These are phyloP conservation scores for Sphinx pinastri DNA, from an alignment of 2,888 invertebrate genomes.

Conservation along the genomic window DNA sequence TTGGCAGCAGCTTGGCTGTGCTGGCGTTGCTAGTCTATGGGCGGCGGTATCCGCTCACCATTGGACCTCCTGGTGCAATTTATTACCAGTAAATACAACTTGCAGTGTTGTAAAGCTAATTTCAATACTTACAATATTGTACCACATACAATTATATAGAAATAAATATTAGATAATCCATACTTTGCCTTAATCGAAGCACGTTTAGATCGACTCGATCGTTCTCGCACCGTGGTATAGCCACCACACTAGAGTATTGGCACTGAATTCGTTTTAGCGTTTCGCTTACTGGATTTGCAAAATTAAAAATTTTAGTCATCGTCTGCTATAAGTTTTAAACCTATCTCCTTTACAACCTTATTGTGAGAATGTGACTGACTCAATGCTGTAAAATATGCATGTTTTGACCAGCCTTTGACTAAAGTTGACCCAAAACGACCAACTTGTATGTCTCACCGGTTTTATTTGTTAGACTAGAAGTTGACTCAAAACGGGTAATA, in stretches of 20 bases:
- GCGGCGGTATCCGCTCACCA: neutral
- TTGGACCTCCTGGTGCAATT: too few relatives aligned
- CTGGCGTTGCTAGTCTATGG: too few relatives aligned
- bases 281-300: neutral
- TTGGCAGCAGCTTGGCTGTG: neutral
- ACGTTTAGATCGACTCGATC: slow-evolving; percentile 18
- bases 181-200: slow-evolving; percentile 22
- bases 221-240: slow-evolving; percentile 25
- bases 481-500: too few relatives aligned
- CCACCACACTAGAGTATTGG: slow-evolving; percentile 22
- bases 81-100: too few relatives aligned
- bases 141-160: neutral
- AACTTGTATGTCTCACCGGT: too few relatives aligned
- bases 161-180: slow-evolving; percentile 4
- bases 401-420: neutral
- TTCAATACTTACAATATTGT: neutral
- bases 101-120: neutral
- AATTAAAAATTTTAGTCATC: slow-evolving; percentile 1
- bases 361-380: slow-evolving; percentile 8
- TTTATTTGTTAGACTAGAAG: too few relatives aligned
- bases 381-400: neutral
- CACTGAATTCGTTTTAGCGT: slow-evolving; percentile 9
- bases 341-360: neutral
- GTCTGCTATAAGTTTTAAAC: neutral
- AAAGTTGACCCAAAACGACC: too few relatives aligned